A percentile compares a stretch with the other conserved stretches of the same genome.
These are phyloP conservation scores for Pomatorhinus ruficollis DNA, from an alignment of 2,113 vertebrate genomes.

Conservation along the genomic window DNA sequence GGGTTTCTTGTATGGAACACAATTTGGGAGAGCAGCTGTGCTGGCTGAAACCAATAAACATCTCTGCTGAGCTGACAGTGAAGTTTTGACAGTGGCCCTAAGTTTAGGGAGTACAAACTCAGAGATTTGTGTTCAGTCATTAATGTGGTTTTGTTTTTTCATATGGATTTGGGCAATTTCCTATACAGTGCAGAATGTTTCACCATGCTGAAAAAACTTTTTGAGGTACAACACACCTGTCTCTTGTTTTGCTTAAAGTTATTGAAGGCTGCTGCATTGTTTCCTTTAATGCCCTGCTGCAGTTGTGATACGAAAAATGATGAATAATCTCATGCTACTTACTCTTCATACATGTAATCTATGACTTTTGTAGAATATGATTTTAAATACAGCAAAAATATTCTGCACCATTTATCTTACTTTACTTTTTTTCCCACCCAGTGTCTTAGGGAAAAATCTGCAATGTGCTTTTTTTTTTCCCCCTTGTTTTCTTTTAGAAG, in stretches of 20 bases:
- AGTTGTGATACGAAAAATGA: neutral
- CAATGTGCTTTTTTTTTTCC: rapidly evolving
- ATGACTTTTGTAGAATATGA: neutral
- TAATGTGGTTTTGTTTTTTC: neutral
- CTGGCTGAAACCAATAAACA: neutral
- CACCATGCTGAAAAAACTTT: neutral
- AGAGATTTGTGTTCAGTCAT: neutral
- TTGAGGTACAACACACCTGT: too few relatives aligned
- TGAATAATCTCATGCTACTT: neutral
- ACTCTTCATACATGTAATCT: rapidly evolving
- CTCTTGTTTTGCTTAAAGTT: neutral
- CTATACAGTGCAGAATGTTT: neutral
- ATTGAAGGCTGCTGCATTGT: neutral
- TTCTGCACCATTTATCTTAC: neutral
- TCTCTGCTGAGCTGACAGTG: neutral
- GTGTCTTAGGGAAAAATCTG: neutral
- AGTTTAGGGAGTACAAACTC: neutral
- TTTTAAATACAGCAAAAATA: neutral
- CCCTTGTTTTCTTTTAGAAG: neutral
- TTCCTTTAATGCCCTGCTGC: neutral
- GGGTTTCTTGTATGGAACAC: neutral
- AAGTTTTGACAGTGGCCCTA: too few relatives aligned
- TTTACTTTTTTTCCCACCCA: neutral
- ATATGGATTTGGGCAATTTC: neutral
- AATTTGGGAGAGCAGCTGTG: neutral